phyloP scores from a whole-genome alignment of 2,888 invertebrate species.

The Pollenia labialis region DNA sequence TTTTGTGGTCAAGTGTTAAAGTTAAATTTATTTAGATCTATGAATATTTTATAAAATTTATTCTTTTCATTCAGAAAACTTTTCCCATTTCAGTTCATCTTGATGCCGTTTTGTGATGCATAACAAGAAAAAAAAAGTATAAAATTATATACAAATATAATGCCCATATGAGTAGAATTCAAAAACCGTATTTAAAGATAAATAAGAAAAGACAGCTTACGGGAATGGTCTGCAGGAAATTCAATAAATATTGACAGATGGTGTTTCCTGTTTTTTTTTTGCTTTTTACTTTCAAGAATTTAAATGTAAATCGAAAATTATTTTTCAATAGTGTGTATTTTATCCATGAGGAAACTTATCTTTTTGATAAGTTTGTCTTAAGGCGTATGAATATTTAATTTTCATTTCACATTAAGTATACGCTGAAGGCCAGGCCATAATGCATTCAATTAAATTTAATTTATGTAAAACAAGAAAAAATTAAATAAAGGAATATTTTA shows the following conservation, averaged over 20 bases:
- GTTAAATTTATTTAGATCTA: conserved; percentile 62
- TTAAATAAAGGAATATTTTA: no score
- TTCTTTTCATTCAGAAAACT: conserved; percentile 7
- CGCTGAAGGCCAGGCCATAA: background rate
- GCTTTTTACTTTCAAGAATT: background rate
- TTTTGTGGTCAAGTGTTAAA: conserved; percentile 71
- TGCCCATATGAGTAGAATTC: conserved; percentile 28
- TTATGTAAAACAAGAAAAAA: background rate
- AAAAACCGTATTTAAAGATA: background rate
- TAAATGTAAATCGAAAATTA: background rate
- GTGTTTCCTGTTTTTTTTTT: background rate
- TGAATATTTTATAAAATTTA: conserved; percentile 55
- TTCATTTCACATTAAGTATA: conserved; percentile 2
- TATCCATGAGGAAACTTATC: background rate
- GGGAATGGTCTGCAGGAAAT: conserved; percentile 6
- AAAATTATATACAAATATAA: conserved; percentile 30
- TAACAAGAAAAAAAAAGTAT: background rate
- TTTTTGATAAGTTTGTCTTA: background rate
- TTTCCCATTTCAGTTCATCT: background rate
- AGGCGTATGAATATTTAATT: conserved; percentile 38
- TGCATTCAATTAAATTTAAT: background rate
- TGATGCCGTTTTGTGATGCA: conserved; percentile 10
- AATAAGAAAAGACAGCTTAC: background rate
- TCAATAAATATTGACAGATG: conserved; percentile 48
- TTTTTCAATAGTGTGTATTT: background rate